Evolutionary conservation across 30 jellyfish, hydroid and myxozoan genomes (phyloP).

Genomic region (Hydra vulgaris): DNA sequence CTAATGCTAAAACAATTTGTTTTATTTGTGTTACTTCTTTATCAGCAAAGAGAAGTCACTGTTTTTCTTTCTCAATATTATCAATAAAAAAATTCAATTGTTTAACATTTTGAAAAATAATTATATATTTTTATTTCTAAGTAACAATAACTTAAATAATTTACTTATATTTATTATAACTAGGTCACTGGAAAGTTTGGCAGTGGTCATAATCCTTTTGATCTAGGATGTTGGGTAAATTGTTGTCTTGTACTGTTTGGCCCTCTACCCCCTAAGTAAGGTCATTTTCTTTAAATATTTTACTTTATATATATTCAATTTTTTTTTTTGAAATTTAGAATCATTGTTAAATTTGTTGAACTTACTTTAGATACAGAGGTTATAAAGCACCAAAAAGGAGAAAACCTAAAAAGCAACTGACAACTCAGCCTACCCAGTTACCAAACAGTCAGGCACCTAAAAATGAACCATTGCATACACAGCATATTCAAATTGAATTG

Average conservation of each 20-base stretch:
- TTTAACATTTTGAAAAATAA: too few species aligned
- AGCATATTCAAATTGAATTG: constrained; percentile 30
- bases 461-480: constrained; percentile 30
- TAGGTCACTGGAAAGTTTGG: constrained; percentile 99
- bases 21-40: too few species aligned
- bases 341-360: not conserved
- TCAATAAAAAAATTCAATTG: too few species aligned
- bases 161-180: too few species aligned
- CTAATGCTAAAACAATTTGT: not conserved
- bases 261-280: constrained; percentile 80
- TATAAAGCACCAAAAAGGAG: constrained; percentile 58
- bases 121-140: too few species aligned
- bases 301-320: too few species aligned
- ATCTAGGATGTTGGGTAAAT: constrained; percentile 52
- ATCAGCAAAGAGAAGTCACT: too few species aligned
- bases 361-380: constrained; percentile 45
- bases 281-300: too few species aligned
- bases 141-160: too few species aligned
- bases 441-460: not conserved
- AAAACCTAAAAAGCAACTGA: not conserved
- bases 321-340: too few species aligned
- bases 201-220: constrained; percentile 97
- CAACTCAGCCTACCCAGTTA: not conserved
- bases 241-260: constrained; percentile 73
- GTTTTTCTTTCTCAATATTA: too few species aligned